Conservation (phyloP, 2,797 vertebrate genomes). For the Eupleurogrammus muticus region DNA sequence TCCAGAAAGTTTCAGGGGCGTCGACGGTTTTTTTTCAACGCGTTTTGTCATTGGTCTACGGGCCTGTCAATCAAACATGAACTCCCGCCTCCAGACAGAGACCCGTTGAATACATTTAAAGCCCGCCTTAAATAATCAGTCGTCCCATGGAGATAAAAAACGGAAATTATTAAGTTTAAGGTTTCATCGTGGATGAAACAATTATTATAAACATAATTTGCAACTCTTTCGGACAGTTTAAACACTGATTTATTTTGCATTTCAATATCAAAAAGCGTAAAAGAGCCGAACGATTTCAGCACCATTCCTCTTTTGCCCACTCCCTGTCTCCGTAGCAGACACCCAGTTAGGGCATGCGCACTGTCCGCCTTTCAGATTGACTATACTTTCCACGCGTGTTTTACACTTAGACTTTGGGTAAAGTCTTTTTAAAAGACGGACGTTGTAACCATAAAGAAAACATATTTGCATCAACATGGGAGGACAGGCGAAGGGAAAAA, state of each 20-base stretch:
- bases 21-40: conserved; percentile 37
- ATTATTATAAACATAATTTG: accelerated
- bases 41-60: conserved; percentile 55
- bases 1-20: conserved; percentile 65
- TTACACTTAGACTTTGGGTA: background rate
- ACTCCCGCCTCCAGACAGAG: conserved; percentile 15
- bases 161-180: accelerated
- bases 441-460: background rate
- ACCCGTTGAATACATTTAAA: background rate
- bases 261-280: background rate
- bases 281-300: background rate
- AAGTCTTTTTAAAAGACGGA: conserved; percentile 11
- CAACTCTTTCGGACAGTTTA: accelerated
- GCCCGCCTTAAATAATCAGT: background rate
- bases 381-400: conserved; percentile 57
- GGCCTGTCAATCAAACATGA: conserved; percentile 48
- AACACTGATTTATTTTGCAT: accelerated
- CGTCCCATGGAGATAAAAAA: accelerated
- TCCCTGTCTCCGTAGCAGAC: conserved; percentile 65
- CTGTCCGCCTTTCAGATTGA: background rate
- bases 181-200: accelerated
- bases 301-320: conserved; percentile 54
- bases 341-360: conserved; percentile 58
- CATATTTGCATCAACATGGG: conserved; percentile 74
- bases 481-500: conserved; percentile 85